phyloP scores from a whole-genome alignment of 92 coral and sea anemone genomes.

The Zoanthus sociatus region DNA sequence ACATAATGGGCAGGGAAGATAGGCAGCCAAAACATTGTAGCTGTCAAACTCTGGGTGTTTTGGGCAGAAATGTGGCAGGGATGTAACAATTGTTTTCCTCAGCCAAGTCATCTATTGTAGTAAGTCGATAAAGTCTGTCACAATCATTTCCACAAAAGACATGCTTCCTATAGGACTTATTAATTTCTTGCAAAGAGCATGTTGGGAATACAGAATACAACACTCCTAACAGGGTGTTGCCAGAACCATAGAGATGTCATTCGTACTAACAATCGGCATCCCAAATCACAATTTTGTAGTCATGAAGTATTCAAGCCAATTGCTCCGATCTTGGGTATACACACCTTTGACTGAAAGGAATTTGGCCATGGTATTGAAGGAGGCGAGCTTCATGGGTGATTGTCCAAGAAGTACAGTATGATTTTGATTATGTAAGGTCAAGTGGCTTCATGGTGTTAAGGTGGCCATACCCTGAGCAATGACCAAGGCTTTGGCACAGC shows the following conservation, averaged over 20 bases:
- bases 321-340: neutral
- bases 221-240: neutral
- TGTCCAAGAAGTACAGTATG: no score
- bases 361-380: neutral
- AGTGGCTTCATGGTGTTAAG: no score
- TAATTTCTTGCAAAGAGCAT: neutral
- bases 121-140: neutral
- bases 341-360: neutral
- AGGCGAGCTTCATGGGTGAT: no score
- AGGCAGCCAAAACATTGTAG: slow-evolving; percentile 22
- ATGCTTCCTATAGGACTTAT: no score
- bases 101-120: neutral
- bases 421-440: no score
- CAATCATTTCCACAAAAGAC: neutral
- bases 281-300: neutral
- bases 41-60: slow-evolving; percentile 38
- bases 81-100: neutral
- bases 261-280: neutral
- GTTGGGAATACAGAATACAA: neutral
- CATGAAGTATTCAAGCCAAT: neutral
- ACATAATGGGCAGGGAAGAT: neutral
- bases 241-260: neutral
- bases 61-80: slow-evolving; percentile 21
- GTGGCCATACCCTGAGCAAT: no score
- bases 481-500: no score